Conservation (phyloP, 1,140 invertebrate genomes). For the Heliconius nattereri region DNA sequence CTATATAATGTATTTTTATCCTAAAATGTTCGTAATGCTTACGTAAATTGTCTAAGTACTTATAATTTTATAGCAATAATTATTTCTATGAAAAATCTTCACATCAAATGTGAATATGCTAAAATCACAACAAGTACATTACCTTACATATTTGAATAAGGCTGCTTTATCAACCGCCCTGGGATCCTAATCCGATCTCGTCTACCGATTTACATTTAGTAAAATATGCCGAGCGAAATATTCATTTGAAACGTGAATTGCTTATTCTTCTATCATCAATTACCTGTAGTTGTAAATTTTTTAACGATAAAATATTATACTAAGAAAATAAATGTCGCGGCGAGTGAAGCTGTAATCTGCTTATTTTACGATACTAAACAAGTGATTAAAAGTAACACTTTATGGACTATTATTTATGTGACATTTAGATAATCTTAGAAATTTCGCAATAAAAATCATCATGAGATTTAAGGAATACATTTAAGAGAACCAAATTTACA, state of each 20-base stretch:
- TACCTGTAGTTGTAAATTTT: not conserved
- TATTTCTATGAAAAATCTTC: not conserved
- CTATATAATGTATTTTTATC: not conserved
- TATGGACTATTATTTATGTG: not conserved
- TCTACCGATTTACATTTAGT: slow-evolving; percentile 27
- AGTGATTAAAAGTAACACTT: slow-evolving; percentile 11
- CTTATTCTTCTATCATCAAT: not conserved
- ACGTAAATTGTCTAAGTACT: not conserved
- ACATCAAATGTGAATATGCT: slow-evolving; percentile 6
- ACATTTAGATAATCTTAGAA: not conserved
- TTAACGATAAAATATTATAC: not conserved
- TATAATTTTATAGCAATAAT: not conserved
- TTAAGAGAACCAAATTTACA: not conserved
- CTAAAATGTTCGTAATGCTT: not conserved
- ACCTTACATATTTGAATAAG: slow-evolving; percentile 30
- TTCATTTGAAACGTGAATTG: slow-evolving; percentile 19
- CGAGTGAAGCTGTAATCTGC: slow-evolving; percentile 2
- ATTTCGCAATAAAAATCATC: not conserved
- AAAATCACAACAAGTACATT: slow-evolving; percentile 34
- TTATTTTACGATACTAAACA: slow-evolving; percentile 15
- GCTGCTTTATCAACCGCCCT: slow-evolving; percentile 38
- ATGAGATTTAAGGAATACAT: not conserved
- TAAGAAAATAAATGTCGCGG: not conserved
- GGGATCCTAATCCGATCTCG: slow-evolving; percentile 37
- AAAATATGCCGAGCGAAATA: slow-evolving; percentile 23